Evolutionary conservation across 2,888 invertebrate species (phyloP), one percentile per base, ranked within the genome.

Genomic region (Eristalinus aeneus): DNA sequence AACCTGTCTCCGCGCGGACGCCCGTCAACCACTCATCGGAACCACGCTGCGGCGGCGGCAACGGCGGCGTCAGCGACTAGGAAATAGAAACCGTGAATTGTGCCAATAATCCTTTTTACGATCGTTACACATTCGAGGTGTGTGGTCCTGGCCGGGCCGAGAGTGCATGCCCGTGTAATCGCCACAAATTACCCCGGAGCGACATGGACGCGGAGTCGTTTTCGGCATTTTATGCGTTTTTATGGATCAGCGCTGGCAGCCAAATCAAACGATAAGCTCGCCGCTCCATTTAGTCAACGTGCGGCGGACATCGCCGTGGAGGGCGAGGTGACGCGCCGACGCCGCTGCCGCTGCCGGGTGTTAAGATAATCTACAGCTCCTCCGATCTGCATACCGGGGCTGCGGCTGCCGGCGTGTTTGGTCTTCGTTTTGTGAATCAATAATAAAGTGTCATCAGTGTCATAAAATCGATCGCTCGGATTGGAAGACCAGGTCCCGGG

Each of bases 371-470:
- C 86, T 81, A 73, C 32, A 61, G 86, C 86, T 81, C 69, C 77
- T 56, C 61, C 77, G 60, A 86, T 75, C 85, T 80, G 76, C 73
- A 85, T 85, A 85, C 60, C 56, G 79, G 11, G 27, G 72, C 34
- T 20, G 54, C 31, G 34, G 56, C 8, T 22, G 71, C 27, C 68
- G 76, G 76, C 54, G 36, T 73, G 58, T 76, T 85, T 81, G 76
- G 80, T 81, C 68, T 76, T 69, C 72, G 63, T 69, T 73, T 81
- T 81, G 85, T 85, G 76, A 81, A 81, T 81, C 81, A 81, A 86
- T 86, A 86, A 86, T 86, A 86, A 86, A 86, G 81, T 86, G 81
- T 86, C 86, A 86, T 86, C 86, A 86, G 77, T 81, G 86, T 81
- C 86, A 86, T 86, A 81, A 86, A 86, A 86, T 86, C 86, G 86